Evolutionary conservation across 2,113 vertebrate species (phyloP), one percentile per base, ranked within the genome.

Genomic region (human): DNA sequence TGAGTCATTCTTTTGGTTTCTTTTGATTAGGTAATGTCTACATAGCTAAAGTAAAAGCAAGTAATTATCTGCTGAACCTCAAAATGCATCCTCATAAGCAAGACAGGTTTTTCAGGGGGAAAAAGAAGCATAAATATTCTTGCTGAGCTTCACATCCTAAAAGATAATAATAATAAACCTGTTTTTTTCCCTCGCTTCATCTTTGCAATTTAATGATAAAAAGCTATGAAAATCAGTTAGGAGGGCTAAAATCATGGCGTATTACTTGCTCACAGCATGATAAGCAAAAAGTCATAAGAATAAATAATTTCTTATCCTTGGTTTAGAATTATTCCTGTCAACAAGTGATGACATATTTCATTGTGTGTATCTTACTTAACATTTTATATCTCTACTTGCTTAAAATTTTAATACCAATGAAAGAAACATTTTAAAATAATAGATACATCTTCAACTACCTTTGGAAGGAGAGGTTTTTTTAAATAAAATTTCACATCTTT

Each of bases 251-350:
- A 91, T 73, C 52, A 94, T 40, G n/a, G 59, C 25, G 83, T 72
- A 88, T 8, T 8, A 95, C 57, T 84, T n/a, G 7, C 25, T 90
- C 22, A 84, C 5, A 92, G 8, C 27, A 96, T 78, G 17, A 92
- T 40, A 13, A 88, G 61, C 17, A 35, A 79, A 95, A 94, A 68
- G 35, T 83, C 8, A 30, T 35, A 45, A 82, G 79, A 86, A 96
- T 23, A 92, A 95, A 66, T 89, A 66, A 94, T 91, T 91, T 96
- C 48, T 55, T 50, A 85, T 61, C 38, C 70, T 93, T 88, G 35
- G 35, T 91, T 85, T 89, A 72, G 22, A 92, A 76, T n/a, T 27
- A 55, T 73, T 59, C 73, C 6, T 84, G 61, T 8, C 20, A 88
- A 93, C 8, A 35, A 76, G 32, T 55, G 30, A 87, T 73, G 52